These are phyloP conservation scores for Germaria angustata DNA, from an alignment of 2,888 invertebrate genomes.

Conservation along the genomic window DNA sequence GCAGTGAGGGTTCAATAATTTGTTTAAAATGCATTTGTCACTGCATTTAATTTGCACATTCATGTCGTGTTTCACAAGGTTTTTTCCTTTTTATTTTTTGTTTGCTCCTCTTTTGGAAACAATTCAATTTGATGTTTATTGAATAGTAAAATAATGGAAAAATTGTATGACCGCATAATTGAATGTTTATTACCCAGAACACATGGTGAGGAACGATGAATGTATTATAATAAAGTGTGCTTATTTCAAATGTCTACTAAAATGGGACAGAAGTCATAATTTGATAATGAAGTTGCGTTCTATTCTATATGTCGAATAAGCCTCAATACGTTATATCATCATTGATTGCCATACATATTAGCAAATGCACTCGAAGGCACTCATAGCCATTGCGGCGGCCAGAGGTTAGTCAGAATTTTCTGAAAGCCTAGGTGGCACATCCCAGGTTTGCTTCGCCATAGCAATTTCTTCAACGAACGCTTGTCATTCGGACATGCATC, in stretches of 20 bases:
- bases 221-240: constrained; percentile 4
- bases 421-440: too few species aligned
- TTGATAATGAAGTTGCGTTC: neutral
- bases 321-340: too few species aligned
- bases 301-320: too few species aligned
- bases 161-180: constrained; percentile 65
- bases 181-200: constrained; percentile 60
- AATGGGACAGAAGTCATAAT: constrained; percentile 19
- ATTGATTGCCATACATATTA: too few species aligned
- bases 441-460: too few species aligned
- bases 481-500: too few species aligned
- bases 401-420: too few species aligned
- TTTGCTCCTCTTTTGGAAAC: constrained; percentile 46
- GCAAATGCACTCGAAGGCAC: too few species aligned
- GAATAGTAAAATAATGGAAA: constrained; percentile 63
- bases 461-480: too few species aligned
- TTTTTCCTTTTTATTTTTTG: constrained; percentile 7
- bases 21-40: constrained; percentile 70
- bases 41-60: constrained; percentile 70
- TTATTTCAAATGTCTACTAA: constrained; percentile 15
- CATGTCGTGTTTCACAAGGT: constrained; percentile 54
- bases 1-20: constrained; percentile 54
- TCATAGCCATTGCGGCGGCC: too few species aligned
- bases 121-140: constrained; percentile 65
- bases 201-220: constrained; percentile 58